phyloP scores from a whole-genome alignment of 2,113 vertebrate species.

The Gymnorhina tibicen region DNA sequence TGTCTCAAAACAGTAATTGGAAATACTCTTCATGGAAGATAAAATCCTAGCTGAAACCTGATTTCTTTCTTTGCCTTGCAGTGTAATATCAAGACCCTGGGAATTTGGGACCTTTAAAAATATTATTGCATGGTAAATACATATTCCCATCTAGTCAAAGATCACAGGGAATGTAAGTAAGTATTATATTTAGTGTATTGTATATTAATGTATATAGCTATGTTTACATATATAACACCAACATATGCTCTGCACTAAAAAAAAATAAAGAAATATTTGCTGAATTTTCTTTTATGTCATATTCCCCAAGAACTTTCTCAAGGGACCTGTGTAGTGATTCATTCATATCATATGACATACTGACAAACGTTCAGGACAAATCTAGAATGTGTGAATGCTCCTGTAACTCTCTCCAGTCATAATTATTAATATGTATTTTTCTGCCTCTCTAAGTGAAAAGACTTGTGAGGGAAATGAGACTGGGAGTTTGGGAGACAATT shows the following conservation, averaged over 20 bases:
- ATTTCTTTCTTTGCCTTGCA: neutral
- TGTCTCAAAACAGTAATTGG: slow-evolving; percentile 21
- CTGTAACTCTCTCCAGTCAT: neutral
- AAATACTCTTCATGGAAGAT: slow-evolving; percentile 15
- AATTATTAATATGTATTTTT: neutral
- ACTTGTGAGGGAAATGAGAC: neutral
- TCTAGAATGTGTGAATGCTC: neutral
- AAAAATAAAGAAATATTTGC: neutral
- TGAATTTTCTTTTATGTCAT: slow-evolving; percentile 6
- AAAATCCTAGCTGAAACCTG: neutral
- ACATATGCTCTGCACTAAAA: neutral
- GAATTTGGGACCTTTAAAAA: neutral
- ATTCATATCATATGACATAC: slow-evolving; percentile 39
- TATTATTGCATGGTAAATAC: neutral
- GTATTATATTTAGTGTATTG: neutral
- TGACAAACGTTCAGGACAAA: slow-evolving; percentile 44
- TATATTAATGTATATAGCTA: neutral
- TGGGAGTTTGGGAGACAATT: neutral
- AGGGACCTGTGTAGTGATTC: neutral
- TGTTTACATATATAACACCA: neutral
- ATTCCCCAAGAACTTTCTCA: slow-evolving; percentile 9
- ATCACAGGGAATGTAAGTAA: neutral
- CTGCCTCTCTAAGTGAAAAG: neutral
- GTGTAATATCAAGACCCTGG: neutral
- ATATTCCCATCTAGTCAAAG: neutral